Conservation (phyloP, 2,888 invertebrate genomes). For the Papilio gigon region DNA sequence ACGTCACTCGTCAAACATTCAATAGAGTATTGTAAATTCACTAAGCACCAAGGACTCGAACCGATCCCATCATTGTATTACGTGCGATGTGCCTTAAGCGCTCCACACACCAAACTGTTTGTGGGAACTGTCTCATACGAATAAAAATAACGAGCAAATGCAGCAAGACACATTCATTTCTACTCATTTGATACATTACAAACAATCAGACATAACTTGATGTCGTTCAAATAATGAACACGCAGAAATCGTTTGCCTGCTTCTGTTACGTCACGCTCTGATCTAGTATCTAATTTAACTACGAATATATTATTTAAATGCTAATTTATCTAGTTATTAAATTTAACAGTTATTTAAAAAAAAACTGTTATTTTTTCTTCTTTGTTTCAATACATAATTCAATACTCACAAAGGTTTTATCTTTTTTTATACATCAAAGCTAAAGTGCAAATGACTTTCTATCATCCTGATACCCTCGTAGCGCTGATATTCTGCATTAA, state of each 20-base stretch:
- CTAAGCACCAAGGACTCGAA: constrained; percentile 32
- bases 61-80: constrained; percentile 44
- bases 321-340: too few relatives aligned
- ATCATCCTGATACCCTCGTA: constrained; percentile 15
- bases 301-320: too few relatives aligned
- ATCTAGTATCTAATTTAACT: too few relatives aligned
- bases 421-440: not conserved
- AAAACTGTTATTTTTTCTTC: too few relatives aligned
- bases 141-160: not conserved
- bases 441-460: not conserved
- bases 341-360: too few relatives aligned
- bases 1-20: constrained; percentile 41
- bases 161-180: not conserved
- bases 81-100: constrained; percentile 14
- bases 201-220: too few relatives aligned
- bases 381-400: too few relatives aligned
- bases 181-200: too few relatives aligned
- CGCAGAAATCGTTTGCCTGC: too few relatives aligned
- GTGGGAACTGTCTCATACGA: constrained; percentile 27
- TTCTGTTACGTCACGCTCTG: too few relatives aligned
- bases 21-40: constrained; percentile 44
- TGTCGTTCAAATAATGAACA: too few relatives aligned
- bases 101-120: not conserved
- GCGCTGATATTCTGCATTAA: constrained; percentile 22
- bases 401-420: not conserved